Percentiles rank a stretch among this genome's conserved stretches.
phyloP scores from a whole-genome alignment of 2,797 vertebrate genomes.

The Arnoldichthys spilopterus region DNA sequence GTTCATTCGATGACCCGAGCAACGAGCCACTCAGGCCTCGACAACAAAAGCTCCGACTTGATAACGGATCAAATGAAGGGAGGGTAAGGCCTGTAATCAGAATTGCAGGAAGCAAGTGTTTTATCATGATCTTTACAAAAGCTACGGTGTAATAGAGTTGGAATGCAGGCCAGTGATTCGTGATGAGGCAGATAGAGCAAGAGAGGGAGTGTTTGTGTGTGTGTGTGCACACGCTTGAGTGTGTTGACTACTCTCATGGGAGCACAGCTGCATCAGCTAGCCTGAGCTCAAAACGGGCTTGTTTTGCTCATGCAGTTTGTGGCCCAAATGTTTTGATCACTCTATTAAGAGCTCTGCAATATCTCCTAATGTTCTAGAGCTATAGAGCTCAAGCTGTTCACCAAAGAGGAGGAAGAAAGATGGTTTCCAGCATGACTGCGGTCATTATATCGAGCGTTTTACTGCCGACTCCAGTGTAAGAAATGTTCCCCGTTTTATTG shows the following conservation, averaged over 20 bases:
- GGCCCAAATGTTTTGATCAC: constrained; percentile 40
- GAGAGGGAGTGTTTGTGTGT: constrained; percentile 45
- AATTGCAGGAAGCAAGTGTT: constrained; percentile 77
- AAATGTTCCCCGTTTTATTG: constrained; percentile 70
- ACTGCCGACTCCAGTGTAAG: constrained; percentile 62
- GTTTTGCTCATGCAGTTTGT: constrained; percentile 63
- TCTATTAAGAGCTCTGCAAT: constrained; percentile 8
- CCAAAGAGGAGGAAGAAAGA: constrained; percentile 45
- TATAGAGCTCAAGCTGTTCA: not conserved
- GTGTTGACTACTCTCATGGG: constrained; percentile 48
- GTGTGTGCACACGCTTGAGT: constrained; percentile 19
- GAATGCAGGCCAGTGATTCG: constrained; percentile 69
- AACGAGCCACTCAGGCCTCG: constrained; percentile 5
- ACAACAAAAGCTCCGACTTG: constrained; percentile 50
- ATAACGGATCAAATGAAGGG: constrained; percentile 64
- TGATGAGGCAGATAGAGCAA: constrained; percentile 66
- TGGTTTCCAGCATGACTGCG: constrained; percentile 50
- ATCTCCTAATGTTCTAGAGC: not conserved
- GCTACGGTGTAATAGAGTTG: constrained; percentile 67
- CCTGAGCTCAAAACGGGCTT: constrained; percentile 54
- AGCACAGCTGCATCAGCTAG: constrained; percentile 74
- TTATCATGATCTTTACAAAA: constrained; percentile 73
- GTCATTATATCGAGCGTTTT: constrained; percentile 66
- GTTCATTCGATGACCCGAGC: constrained; percentile 43
- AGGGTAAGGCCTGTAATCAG: constrained; percentile 70